These are phyloP conservation scores for Sebastolobus altivelis DNA, from an alignment of 2,797 vertebrate genomes.

Conservation along the genomic window DNA sequence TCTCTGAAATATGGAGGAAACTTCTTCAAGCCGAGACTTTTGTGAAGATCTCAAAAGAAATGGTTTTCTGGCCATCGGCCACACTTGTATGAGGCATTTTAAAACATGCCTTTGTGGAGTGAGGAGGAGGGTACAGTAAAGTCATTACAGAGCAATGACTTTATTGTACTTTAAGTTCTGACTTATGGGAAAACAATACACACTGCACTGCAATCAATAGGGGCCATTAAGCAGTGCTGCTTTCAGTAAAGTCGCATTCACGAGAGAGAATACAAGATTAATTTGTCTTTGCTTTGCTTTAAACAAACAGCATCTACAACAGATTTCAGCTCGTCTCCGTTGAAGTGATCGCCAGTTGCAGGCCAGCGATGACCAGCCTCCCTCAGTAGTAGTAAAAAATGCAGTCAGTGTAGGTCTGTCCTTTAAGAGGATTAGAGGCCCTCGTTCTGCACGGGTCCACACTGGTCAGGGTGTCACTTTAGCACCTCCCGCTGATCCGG, in stretches of 20 bases:
- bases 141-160: constrained; percentile 33
- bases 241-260: background rate
- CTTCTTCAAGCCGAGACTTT: constrained; percentile 43
- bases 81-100: constrained; percentile 16
- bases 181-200: constrained; percentile 25
- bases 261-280: background rate
- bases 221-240: constrained; percentile 4
- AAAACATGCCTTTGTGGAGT: constrained; percentile 15
- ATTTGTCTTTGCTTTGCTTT: background rate
- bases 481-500: constrained; percentile 78
- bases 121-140: constrained; percentile 18
- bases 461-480: constrained; percentile 77
- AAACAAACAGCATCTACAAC: constrained; percentile 4
- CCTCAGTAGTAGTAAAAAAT: constrained; percentile 34
- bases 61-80: constrained; percentile 31
- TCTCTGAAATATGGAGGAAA: constrained; percentile 45
- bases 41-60: constrained; percentile 23
- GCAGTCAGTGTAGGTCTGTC: constrained; percentile 51
- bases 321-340: constrained; percentile 8
- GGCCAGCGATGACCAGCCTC: constrained; percentile 34
- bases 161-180: constrained; percentile 17
- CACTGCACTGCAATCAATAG: constrained; percentile 40
- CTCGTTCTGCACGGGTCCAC: constrained; percentile 43
- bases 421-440: constrained; percentile 81
- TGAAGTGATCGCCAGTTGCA: constrained; percentile 20